These are phyloP conservation scores for Tigriopus japonicus DNA, from an alignment of 1,140 invertebrate genomes.

Conservation along the genomic window DNA sequence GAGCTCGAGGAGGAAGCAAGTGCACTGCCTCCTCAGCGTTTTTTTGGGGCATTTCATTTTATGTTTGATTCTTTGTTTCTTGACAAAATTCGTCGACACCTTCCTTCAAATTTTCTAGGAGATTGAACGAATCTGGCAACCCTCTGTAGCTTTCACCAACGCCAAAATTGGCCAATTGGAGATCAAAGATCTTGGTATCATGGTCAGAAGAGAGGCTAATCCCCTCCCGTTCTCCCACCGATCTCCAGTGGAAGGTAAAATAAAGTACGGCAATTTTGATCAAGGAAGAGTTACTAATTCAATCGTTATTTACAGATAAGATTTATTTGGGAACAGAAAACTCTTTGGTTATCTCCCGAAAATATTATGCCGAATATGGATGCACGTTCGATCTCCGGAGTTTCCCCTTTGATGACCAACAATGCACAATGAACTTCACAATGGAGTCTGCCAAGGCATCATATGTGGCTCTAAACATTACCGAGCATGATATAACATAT, in stretches of 20 bases:
- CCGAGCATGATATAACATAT: neutral
- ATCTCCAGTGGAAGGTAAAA: neutral
- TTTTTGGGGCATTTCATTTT: too few species aligned
- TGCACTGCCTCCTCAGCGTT: too few species aligned
- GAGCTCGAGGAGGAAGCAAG: too few species aligned
- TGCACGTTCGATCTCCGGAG: constrained; percentile 5
- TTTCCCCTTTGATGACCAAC: constrained; percentile 16
- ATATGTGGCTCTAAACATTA: constrained; percentile 2
- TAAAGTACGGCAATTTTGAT: too few species aligned
- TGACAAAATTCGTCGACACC: too few species aligned
- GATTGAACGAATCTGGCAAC: neutral
- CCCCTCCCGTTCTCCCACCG: neutral
- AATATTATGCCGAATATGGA: constrained; percentile 4
- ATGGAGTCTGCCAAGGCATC: constrained; percentile 8
- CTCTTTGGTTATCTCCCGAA: neutral
- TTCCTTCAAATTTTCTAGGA: too few species aligned
- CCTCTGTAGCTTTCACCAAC: neutral
- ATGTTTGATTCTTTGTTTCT: too few species aligned
- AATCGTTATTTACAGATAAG: too few species aligned
- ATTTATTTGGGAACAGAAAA: constrained; percentile 3
- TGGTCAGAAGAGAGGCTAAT: neutral
- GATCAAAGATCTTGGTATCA: constrained; percentile 1
- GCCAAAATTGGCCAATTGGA: neutral
- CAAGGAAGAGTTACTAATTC: too few species aligned
- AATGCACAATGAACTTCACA: constrained; percentile 10